These are phyloP conservation scores for Phyto melanocephala DNA, from an alignment of 2,888 invertebrate species.

Conservation along the genomic window DNA sequence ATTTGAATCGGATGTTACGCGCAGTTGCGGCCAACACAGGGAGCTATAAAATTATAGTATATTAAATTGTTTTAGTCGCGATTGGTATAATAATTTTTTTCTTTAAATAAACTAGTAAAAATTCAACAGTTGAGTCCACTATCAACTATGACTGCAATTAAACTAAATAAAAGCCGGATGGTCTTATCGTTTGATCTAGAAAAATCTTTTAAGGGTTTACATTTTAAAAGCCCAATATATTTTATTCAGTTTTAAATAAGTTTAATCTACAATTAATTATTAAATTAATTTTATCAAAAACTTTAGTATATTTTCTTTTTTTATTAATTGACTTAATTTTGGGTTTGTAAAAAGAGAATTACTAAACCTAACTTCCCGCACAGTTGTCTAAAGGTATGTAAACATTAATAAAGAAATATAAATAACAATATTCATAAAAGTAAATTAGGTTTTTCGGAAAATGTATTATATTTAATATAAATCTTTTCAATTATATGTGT, in stretches of 20 bases:
- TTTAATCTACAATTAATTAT: neutral
- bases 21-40: too few relatives aligned
- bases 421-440: constrained; percentile 13
- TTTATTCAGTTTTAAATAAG: neutral
- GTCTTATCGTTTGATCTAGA: too few relatives aligned
- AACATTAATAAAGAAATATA: neutral
- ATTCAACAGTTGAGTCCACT: too few relatives aligned
- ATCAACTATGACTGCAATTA: too few relatives aligned
- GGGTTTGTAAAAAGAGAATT: constrained; percentile 3
- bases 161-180: too few relatives aligned
- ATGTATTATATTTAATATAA: neutral
- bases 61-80: too few relatives aligned
- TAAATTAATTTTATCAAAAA: neutral
- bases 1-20: too few relatives aligned
- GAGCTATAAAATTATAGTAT: too few relatives aligned
- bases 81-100: too few relatives aligned
- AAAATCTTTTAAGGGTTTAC: neutral
- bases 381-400: constrained; percentile 41
- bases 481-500: constrained; percentile 17
- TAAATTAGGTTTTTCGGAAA: neutral
- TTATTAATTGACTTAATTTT: neutral
- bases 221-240: neutral
- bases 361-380: constrained; percentile 11
- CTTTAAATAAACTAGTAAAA: too few relatives aligned
- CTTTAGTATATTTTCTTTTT: neutral